These are phyloP conservation scores for Heteromormyrus szaboi DNA, from an alignment of 2,797 vertebrate genomes.

Conservation along the genomic window DNA sequence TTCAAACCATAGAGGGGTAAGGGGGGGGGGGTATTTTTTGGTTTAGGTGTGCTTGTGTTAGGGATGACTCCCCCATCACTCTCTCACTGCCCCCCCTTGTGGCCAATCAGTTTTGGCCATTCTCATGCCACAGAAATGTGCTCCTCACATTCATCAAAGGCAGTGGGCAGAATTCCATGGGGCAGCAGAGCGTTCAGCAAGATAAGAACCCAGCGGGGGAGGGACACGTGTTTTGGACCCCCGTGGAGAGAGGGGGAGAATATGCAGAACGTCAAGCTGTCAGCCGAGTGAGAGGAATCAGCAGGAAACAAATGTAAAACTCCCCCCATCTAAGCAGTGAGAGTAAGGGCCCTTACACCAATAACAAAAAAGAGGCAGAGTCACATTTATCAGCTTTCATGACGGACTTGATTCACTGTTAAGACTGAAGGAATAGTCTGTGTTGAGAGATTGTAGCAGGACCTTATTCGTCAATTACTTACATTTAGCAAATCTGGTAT, in stretches of 20 bases:
- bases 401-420: background rate
- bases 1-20: background rate
- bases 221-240: background rate
- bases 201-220: constrained; percentile 19
- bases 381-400: background rate
- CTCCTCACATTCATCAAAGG: background rate
- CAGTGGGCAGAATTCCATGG: constrained; percentile 26
- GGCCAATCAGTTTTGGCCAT: background rate
- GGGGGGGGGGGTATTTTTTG: background rate
- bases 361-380: background rate
- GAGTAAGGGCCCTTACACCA: background rate
- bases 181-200: constrained; percentile 14
- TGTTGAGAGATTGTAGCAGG: background rate
- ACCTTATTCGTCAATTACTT: background rate
- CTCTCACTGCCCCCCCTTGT: background rate
- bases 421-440: background rate
- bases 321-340: background rate
- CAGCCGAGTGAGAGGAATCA: background rate
- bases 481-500: background rate
- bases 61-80: background rate
- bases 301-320: background rate
- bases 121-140: background rate
- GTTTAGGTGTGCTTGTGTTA: background rate
- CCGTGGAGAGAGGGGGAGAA: background rate
- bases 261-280: background rate